Evolutionary conservation across 2,888 invertebrate genomes (phyloP).

Genomic region (Trissolcus brochymenae): DNA sequence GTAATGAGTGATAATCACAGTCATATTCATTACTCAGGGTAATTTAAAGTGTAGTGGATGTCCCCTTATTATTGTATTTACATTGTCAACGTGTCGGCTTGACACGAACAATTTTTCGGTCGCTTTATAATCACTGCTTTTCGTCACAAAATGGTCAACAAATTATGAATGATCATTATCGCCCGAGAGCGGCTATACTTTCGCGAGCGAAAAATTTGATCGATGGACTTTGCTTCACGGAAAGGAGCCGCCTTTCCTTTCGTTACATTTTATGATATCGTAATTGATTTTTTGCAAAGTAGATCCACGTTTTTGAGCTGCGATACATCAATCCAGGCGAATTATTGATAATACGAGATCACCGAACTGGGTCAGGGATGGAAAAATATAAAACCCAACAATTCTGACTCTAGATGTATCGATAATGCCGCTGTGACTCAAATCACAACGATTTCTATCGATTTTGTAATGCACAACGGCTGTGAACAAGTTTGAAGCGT

Average conservation of each 20-base stretch:
- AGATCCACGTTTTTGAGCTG: slow-evolving; percentile 13
- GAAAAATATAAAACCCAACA: slow-evolving; percentile 39
- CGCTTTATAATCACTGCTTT: no score
- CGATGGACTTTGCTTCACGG: slow-evolving; percentile 7
- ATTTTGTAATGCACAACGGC: not conserved
- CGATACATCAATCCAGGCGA: slow-evolving; percentile 44
- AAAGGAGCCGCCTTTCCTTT: slow-evolving; percentile 2
- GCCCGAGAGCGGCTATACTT: no score
- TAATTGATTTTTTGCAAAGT: slow-evolving; percentile 4
- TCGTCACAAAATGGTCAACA: not conserved
- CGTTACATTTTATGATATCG: not conserved
- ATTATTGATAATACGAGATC: slow-evolving; percentile 50
- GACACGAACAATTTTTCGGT: no score
- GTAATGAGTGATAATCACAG: slow-evolving; percentile 43
- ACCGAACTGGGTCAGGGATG: slow-evolving; percentile 48
- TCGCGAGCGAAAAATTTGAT: slow-evolving; percentile 5
- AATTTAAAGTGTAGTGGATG: slow-evolving; percentile 17
- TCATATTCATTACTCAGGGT: slow-evolving; percentile 23
- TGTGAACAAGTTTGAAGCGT: no score
- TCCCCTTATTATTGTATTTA: slow-evolving; percentile 21
- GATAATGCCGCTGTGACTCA: slow-evolving; percentile 31
- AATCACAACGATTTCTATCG: slow-evolving; percentile 18
- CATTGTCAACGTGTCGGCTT: slow-evolving; percentile 24
- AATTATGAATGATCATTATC: slow-evolving; percentile 33
- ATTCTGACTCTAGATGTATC: slow-evolving; percentile 18